Evolutionary conservation across 2,113 vertebrate genomes (phyloP).

Genomic region (Antechinus flavipes): DNA sequence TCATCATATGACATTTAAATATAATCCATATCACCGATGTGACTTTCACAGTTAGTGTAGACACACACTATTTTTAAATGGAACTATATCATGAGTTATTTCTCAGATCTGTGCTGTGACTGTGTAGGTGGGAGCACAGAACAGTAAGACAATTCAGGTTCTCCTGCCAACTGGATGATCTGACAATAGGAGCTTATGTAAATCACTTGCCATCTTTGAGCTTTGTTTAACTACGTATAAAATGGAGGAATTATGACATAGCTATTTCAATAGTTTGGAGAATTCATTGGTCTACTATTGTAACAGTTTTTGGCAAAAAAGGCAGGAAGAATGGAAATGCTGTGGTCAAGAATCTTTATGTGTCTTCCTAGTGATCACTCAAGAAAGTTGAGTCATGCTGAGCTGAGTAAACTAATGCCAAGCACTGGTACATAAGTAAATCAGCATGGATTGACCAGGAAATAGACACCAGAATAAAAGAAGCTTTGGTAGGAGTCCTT

Average conservation of each 20-base stretch:
- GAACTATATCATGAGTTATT: background rate
- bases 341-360: background rate
- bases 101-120: background rate
- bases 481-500: background rate
- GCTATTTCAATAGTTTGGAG: background rate
- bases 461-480: background rate
- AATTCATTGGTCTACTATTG: background rate
- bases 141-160: background rate
- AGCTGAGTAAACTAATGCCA: background rate
- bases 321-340: background rate
- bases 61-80: background rate
- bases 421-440: background rate
- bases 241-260: background rate
- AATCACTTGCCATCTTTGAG: background rate
- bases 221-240: background rate
- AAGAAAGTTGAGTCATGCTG: background rate
- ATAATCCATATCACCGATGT: background rate
- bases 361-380: background rate
- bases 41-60: background rate
- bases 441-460: background rate
- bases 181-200: conserved; percentile 2
- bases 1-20: background rate
- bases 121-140: background rate
- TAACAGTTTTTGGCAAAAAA: background rate
- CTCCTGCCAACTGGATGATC: background rate